Evolutionary conservation across 2,113 vertebrate species (phyloP).

Genomic region (Cheilinus undulatus): DNA sequence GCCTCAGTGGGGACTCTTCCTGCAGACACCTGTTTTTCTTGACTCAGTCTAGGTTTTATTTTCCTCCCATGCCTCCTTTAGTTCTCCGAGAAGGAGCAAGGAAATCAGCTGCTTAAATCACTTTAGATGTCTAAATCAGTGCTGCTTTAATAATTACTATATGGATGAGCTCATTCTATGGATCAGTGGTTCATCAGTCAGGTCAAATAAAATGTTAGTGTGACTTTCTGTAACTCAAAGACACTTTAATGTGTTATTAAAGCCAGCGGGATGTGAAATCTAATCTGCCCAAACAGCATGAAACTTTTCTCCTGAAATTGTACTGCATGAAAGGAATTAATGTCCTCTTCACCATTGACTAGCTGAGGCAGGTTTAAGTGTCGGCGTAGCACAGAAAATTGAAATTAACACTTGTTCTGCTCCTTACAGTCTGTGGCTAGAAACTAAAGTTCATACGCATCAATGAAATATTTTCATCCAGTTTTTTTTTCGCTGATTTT

Average conservation of each 20-base stretch:
- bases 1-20: conserved; percentile 7
- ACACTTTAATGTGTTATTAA: not conserved
- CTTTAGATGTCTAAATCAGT: not conserved
- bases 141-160: too few species aligned
- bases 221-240: not conserved
- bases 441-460: not conserved
- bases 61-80: not conserved
- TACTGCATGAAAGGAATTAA: not conserved
- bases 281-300: not conserved
- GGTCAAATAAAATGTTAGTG: not conserved
- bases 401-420: not conserved
- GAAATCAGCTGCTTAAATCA: not conserved
- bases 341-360: not conserved
- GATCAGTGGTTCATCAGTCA: not conserved
- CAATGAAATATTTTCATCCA: not conserved
- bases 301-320: not conserved
- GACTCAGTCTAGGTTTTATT: not conserved
- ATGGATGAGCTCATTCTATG: not conserved
- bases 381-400: not conserved
- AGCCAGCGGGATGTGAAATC: not conserved
- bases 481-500: not conserved
- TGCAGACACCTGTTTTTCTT: not conserved
- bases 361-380: not conserved
- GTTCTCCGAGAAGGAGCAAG: not conserved
- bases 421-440: not conserved